These are phyloP conservation scores for Seriola aureovittata DNA, from an alignment of 2,113 vertebrate species.

Conservation along the genomic window DNA sequence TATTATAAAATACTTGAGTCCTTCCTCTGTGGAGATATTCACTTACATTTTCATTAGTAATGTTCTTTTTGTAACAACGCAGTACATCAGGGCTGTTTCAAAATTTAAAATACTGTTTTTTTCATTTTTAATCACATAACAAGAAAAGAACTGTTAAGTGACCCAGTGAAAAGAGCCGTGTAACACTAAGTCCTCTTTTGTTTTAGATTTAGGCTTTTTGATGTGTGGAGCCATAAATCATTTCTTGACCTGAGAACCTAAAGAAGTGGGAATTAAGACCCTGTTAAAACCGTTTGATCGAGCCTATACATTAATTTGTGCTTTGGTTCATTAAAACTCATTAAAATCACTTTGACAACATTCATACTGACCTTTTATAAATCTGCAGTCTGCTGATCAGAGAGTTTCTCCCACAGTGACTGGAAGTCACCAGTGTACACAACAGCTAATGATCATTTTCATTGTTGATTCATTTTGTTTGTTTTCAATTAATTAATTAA, in stretches of 20 bases:
- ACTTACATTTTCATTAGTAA: slow-evolving; percentile 24
- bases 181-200: slow-evolving; percentile 13
- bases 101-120: background rate
- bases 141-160: background rate
- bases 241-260: background rate
- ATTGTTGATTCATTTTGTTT: no score
- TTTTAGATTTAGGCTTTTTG: slow-evolving; percentile 21
- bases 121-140: slow-evolving; percentile 24
- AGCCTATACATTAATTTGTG: background rate
- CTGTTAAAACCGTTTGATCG: background rate
- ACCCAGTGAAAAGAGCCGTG: slow-evolving; percentile 18
- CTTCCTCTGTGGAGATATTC: slow-evolving; percentile 14
- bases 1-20: slow-evolving; percentile 25
- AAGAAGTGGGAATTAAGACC: background rate
- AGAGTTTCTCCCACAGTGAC: no score
- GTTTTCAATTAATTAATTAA: no score
- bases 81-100: background rate
- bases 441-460: no score
- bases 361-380: no score
- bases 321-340: background rate
- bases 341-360: background rate
- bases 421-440: no score
- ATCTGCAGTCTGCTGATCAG: no score
- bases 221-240: background rate
- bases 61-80: background rate